phyloP scores from a whole-genome alignment of 2,888 invertebrate genomes.

The Unio delphinus region DNA sequence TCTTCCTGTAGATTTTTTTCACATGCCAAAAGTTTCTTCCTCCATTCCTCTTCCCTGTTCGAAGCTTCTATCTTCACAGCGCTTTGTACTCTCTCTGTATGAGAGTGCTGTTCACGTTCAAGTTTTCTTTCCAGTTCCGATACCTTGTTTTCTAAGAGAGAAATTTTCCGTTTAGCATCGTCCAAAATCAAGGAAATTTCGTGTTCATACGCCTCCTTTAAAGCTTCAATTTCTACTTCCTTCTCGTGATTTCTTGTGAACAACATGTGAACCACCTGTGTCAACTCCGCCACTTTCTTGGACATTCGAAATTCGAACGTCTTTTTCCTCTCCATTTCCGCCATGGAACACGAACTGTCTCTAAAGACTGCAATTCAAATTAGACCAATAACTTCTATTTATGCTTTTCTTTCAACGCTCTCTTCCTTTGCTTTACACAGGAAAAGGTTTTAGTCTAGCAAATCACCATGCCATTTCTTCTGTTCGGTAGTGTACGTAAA shows the following conservation, averaged over 20 bases:
- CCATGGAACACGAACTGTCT: background rate
- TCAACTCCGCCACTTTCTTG: slow-evolving; percentile 69
- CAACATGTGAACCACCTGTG: slow-evolving; percentile 70
- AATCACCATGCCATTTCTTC: too few relatives aligned
- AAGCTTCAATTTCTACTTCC: slow-evolving; percentile 66
- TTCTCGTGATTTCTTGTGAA: slow-evolving; percentile 70
- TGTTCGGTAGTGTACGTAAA: too few relatives aligned
- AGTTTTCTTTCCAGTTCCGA: slow-evolving; percentile 41
- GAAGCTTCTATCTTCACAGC: slow-evolving; percentile 32
- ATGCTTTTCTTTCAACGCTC: too few relatives aligned
- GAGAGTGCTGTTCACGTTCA: slow-evolving; percentile 37
- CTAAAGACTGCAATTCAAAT: too few relatives aligned
- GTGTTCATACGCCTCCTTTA: slow-evolving; percentile 65
- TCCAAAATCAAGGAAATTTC: slow-evolving; percentile 59
- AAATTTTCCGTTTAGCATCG: slow-evolving; percentile 56
- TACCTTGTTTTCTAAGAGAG: slow-evolving; percentile 41
- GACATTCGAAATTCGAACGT: slow-evolving; percentile 69
- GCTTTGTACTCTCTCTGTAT: slow-evolving; percentile 33
- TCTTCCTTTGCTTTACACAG: too few relatives aligned
- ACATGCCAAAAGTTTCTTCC: slow-evolving; percentile 36
- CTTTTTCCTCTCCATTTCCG: slow-evolving; percentile 47
- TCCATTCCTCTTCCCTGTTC: slow-evolving; percentile 54
- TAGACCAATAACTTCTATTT: too few relatives aligned
- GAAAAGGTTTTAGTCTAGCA: too few relatives aligned
- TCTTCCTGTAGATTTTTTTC: slow-evolving; percentile 60